phyloP scores from a whole-genome alignment of 2,888 invertebrate genomes.

The Syrista parreyssii region DNA sequence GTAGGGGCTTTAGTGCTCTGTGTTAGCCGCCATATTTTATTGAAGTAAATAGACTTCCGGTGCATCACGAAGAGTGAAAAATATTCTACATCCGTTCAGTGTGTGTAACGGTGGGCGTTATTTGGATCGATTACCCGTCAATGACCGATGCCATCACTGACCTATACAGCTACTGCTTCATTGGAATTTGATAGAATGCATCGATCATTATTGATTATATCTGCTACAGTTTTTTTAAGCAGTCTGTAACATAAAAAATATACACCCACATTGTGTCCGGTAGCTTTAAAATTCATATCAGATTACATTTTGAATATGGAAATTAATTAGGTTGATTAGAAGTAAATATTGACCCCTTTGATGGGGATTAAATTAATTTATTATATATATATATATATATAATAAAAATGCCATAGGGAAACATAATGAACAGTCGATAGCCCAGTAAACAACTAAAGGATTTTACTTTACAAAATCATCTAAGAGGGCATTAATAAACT shows the following conservation, averaged over 20 bases:
- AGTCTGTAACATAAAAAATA: not conserved
- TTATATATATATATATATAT: too few relatives aligned
- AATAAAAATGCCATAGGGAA: too few relatives aligned
- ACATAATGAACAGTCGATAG: too few relatives aligned
- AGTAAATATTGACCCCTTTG: not conserved
- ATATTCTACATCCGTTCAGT: constrained; percentile 7
- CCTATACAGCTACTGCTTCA: constrained; percentile 12
- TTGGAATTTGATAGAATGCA: not conserved
- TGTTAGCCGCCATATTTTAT: constrained; percentile 10
- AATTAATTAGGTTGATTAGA: not conserved
- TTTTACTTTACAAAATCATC: not conserved
- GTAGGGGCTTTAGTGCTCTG: not conserved
- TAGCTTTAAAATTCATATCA: not conserved
- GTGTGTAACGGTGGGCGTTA: constrained; percentile 7
- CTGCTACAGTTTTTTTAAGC: not conserved
- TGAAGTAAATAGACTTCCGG: constrained; percentile 16
- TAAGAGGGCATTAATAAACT: constrained; percentile 3
- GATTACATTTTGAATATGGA: not conserved
- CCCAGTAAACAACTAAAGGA: not conserved
- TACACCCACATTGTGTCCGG: not conserved
- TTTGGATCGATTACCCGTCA: constrained; percentile 7
- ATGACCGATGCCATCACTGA: constrained; percentile 18
- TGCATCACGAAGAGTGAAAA: constrained; percentile 8
- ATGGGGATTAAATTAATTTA: not conserved
- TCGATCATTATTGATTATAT: not conserved